Evolutionary conservation across 2,113 vertebrate genomes (phyloP), one percentile per base, ranked within the genome.

Genomic region (Plecturocebus donacophilus): DNA sequence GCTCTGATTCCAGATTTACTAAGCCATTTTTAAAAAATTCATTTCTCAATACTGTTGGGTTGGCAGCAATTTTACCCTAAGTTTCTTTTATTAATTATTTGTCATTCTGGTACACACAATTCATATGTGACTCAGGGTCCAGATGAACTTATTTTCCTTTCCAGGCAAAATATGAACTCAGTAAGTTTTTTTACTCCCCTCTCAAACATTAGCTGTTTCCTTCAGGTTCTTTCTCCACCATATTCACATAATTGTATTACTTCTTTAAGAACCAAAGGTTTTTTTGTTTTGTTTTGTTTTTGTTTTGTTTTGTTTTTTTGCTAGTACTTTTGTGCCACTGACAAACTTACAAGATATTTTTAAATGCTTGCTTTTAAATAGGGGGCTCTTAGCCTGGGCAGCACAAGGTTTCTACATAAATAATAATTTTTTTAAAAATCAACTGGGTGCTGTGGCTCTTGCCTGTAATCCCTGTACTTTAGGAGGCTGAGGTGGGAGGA

Each of bases 31-130:
- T 4, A 61, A 83, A 66, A 54, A n/a, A 30, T 88, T 95, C 73
- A 42, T 95, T 96, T 93, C 77, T 88, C 70, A 73, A 2, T 95
- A 68, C 52, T 95, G 75, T 17, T 30, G 73, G 7, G 23, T 91
- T 88, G 45, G 90, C 90, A 95, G 10, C 19, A 82, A 81, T 87
- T 81, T 85, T 83, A 96, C 84, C 21, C 92, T 81, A 94, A 94
- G 58, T 90, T 91, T 92, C 96, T 95, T 70, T 90, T 88, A 87
- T 96, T 94, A 96, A 97, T 93, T 96, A 92, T 88, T 97, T 94
- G 87, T 76, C 92, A 94, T 73, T 58, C 76, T 61, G 52, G 71
- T 87, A 90, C 90, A 97, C 87, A 96, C 68, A 96, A 95, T 97
- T 97, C 42, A 85, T 79, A 58, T 84, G 68, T 86, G 80, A 97